These are phyloP conservation scores for Daboia siamensis DNA, from an alignment of 2,113 vertebrate genomes.

Conservation along the genomic window DNA sequence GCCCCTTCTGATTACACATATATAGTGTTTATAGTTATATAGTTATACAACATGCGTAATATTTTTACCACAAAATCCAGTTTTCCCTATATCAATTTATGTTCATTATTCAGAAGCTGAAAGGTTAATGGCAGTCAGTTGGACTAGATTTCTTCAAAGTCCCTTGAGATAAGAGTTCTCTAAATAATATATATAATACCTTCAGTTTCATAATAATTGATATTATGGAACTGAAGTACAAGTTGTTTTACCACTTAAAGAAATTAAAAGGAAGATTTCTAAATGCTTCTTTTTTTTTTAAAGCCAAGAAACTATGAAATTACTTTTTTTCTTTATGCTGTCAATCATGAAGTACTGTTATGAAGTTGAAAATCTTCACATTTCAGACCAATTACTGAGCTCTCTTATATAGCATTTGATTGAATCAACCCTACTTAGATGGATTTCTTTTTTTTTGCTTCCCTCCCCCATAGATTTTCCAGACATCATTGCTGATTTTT, in stretches of 20 bases:
- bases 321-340: not conserved
- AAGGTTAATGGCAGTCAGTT: not conserved
- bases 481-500: not conserved
- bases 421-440: slow-evolving; percentile 26
- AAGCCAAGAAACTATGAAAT: not conserved
- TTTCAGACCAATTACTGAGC: slow-evolving; percentile 12
- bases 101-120: not conserved
- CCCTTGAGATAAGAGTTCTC: not conserved
- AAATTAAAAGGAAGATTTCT: not conserved
- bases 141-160: not conserved
- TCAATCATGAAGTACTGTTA: slow-evolving; percentile 12
- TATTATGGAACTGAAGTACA: not conserved
- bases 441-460: slow-evolving; percentile 11
- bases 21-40: no score
- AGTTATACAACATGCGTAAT: not conserved
- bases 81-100: not conserved
- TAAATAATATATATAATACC: no score
- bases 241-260: not conserved
- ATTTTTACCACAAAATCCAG: not conserved
- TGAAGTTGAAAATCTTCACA: slow-evolving; percentile 14
- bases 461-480: not conserved
- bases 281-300: not conserved
- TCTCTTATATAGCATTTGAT: not conserved
- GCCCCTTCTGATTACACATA: no score
- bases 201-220: not conserved